phyloP scores from a whole-genome alignment of 2,113 vertebrate genomes.

The Chaenocephalus aceratus region DNA sequence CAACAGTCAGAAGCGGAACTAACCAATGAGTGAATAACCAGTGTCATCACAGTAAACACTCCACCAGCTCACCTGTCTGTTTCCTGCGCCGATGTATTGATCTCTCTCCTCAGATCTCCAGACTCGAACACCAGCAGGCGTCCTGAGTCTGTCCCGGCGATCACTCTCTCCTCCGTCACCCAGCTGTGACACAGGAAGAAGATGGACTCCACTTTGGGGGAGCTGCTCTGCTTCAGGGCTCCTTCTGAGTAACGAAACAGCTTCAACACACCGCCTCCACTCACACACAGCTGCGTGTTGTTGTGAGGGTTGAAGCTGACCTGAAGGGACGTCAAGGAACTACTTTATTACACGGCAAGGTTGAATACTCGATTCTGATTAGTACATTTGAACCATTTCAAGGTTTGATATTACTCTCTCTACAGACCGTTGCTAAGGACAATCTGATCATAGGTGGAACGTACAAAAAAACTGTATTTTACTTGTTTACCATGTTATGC shows the following conservation, averaged over 20 bases:
- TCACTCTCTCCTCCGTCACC: constrained; percentile 85
- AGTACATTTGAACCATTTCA: no score
- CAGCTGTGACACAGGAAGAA: constrained; percentile 92
- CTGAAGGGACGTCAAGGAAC: constrained; percentile 70
- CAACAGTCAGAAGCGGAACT: no score
- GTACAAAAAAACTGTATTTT: no score
- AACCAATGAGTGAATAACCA: neutral
- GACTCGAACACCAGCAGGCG: constrained; percentile 89
- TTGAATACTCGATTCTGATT: no score
- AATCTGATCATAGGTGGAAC: no score
- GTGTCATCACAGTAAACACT: neutral
- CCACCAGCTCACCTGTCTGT: constrained; percentile 66
- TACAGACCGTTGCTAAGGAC: no score
- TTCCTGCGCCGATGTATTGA: constrained; percentile 49
- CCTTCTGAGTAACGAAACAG: constrained; percentile 89
- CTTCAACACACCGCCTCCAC: constrained; percentile 90
- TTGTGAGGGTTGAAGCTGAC: constrained; percentile 93
- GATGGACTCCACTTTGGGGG: constrained; percentile 85
- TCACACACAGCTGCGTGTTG: constrained; percentile 90
- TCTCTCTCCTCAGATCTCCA: constrained; percentile 89
- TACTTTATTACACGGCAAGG: rapidly evolving
- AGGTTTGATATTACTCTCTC: no score
- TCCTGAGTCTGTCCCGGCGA: constrained; percentile 90
- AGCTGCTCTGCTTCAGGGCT: constrained; percentile 88
- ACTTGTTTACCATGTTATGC: no score